Percentiles rank a stretch among this genome's conserved stretches.
Evolutionary conservation across 2,797 vertebrate species (phyloP).

Genomic region (Tadarida brasiliensis): DNA sequence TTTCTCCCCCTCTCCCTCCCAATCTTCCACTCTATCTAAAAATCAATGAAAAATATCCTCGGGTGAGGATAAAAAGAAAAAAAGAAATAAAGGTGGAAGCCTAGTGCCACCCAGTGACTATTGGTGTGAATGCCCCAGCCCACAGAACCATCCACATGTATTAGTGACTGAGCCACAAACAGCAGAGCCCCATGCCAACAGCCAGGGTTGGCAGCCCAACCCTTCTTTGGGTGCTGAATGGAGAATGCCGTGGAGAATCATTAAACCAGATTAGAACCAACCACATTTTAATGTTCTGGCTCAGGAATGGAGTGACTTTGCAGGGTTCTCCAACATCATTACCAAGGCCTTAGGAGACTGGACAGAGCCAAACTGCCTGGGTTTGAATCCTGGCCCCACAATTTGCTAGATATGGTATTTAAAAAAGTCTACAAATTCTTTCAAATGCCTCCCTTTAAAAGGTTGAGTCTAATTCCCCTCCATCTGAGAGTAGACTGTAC

Average conservation of each 20-base stretch:
- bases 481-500: background rate
- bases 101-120: constrained; percentile 56
- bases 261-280: background rate
- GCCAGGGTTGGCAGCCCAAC: background rate
- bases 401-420: background rate
- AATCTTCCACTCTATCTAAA: no score
- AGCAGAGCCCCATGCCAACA: background rate
- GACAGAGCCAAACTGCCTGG: background rate
- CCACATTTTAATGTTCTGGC: background rate
- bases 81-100: background rate
- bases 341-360: background rate
- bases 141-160: background rate
- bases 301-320: background rate
- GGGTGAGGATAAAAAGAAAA: no score
- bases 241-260: background rate
- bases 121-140: background rate
- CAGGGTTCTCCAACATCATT: background rate
- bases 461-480: background rate
- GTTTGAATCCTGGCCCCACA: background rate
- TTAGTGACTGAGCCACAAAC: background rate
- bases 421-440: background rate
- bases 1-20: no score
- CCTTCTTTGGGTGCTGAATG: background rate
- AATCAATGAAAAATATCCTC: no score
- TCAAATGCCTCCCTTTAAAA: background rate